These are phyloP conservation scores for Glomeris maerens DNA, from an alignment of 1,140 invertebrate genomes.

Conservation along the genomic window DNA sequence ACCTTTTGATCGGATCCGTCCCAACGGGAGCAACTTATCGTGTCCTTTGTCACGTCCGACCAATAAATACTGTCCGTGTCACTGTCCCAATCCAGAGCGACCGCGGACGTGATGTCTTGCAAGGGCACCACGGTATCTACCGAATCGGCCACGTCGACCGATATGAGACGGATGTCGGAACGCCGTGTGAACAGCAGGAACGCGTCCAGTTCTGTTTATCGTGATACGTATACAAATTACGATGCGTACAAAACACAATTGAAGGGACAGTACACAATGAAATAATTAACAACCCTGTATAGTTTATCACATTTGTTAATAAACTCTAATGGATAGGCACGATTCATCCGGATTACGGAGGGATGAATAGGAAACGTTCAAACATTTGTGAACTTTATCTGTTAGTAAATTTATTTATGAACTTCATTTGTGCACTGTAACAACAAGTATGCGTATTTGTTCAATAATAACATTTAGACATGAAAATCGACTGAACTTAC, in stretches of 20 bases:
- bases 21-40: conserved; percentile 58
- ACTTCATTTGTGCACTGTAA: too few relatives aligned
- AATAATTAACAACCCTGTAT: too few relatives aligned
- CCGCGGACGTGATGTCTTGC: conserved; percentile 61
- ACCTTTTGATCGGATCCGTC: conserved; percentile 53
- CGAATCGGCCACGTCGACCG: conserved; percentile 33
- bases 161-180: conserved; percentile 51
- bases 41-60: conserved; percentile 69
- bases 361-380: conserved; percentile 6
- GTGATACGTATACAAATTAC: conserved; percentile 12
- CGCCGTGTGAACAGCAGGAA: conserved; percentile 64
- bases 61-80: conserved; percentile 66
- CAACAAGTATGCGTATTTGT: conserved; percentile 4
- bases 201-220: conserved; percentile 50
- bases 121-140: conserved; percentile 55
- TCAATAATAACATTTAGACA: too few relatives aligned
- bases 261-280: too few relatives aligned
- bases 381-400: conserved; percentile 20
- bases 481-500: conserved; percentile 14
- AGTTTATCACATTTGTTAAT: too few relatives aligned
- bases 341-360: too few relatives aligned
- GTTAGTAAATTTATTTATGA: too few relatives aligned
- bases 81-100: conserved; percentile 69
- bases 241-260: conserved; percentile 46
- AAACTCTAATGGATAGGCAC: too few relatives aligned